Conservation (phyloP, 2,888 invertebrate genomes). For the Lasioglossum calceatum region DNA sequence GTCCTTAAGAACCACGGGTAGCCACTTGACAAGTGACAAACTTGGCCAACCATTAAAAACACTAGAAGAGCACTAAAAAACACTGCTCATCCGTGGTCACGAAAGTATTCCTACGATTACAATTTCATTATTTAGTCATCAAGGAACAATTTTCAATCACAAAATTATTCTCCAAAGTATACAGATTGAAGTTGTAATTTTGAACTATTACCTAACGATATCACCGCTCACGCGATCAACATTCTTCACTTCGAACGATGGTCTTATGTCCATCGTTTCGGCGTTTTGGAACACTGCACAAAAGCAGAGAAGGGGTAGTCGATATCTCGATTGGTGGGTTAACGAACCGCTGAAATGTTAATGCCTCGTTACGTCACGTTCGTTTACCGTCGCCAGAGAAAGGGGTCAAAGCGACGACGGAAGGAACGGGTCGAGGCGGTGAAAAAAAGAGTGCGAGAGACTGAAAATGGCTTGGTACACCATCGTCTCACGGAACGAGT, state of each 20-base stretch:
- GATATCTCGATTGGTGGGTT: slow-evolving; percentile 53
- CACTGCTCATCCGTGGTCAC: too few species aligned
- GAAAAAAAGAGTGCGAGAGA: slow-evolving; percentile 46
- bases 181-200: too few species aligned
- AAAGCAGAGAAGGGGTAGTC: not conserved
- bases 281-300: not conserved
- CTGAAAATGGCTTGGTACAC: slow-evolving; percentile 57
- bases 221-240: too few species aligned
- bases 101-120: too few species aligned
- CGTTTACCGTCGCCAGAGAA: slow-evolving; percentile 55
- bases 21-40: not conserved
- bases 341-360: slow-evolving; percentile 63
- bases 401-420: slow-evolving; percentile 57
- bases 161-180: too few species aligned
- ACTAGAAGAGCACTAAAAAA: too few species aligned
- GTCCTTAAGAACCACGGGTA: not conserved
- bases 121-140: too few species aligned
- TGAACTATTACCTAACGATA: too few species aligned
- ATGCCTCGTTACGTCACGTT: slow-evolving; percentile 64
- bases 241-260: too few species aligned
- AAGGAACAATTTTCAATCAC: too few species aligned
- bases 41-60: too few species aligned
- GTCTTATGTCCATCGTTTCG: too few species aligned
- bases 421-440: slow-evolving; percentile 42
- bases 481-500: slow-evolving; percentile 55